Evolutionary conservation across 2,113 vertebrate genomes (phyloP).

Genomic region (Notothenia rossii): DNA sequence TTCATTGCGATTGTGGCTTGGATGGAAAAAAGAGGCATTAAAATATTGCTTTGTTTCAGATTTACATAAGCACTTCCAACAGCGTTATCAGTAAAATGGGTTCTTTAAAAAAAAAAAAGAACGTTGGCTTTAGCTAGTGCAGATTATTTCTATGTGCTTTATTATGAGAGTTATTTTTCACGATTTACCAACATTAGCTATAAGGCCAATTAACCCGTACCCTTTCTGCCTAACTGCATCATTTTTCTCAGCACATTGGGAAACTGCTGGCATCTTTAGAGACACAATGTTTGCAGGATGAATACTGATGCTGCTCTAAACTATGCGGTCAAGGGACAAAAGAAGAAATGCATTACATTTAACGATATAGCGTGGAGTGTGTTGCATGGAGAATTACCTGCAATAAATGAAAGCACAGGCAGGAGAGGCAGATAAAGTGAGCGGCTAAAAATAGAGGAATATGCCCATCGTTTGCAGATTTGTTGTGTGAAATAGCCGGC

Average conservation of each 20-base stretch:
- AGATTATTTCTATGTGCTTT: constrained; percentile 12
- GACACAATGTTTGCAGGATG: constrained; percentile 40
- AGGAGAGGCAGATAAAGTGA: constrained; percentile 71
- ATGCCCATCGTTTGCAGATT: constrained; percentile 65
- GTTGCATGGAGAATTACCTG: constrained; percentile 74
- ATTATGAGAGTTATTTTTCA: constrained; percentile 33
- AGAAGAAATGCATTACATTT: constrained; percentile 68
- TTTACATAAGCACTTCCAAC: constrained; percentile 8
- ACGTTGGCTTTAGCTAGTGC: not conserved
- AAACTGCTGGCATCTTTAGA: constrained; percentile 38
- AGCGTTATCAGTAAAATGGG: not conserved
- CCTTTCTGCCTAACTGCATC: constrained; percentile 13
- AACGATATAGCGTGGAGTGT: constrained; percentile 46
- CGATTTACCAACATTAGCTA: constrained; percentile 10
- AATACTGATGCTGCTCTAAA: constrained; percentile 57
- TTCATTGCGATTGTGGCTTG: constrained; percentile 19
- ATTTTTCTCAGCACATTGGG: constrained; percentile 30
- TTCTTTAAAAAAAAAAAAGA: constrained; percentile 25
- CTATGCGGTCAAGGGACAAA: constrained; percentile 57
- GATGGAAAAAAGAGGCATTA: not conserved
- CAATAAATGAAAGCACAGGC: constrained; percentile 66
- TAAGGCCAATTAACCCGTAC: constrained; percentile 51
- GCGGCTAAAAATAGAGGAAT: constrained; percentile 63
- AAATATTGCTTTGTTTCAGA: constrained; percentile 23
- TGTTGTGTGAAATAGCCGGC: constrained; percentile 73